Conservation (phyloP, 2,888 invertebrate genomes). For the Halictus ligatus region DNA sequence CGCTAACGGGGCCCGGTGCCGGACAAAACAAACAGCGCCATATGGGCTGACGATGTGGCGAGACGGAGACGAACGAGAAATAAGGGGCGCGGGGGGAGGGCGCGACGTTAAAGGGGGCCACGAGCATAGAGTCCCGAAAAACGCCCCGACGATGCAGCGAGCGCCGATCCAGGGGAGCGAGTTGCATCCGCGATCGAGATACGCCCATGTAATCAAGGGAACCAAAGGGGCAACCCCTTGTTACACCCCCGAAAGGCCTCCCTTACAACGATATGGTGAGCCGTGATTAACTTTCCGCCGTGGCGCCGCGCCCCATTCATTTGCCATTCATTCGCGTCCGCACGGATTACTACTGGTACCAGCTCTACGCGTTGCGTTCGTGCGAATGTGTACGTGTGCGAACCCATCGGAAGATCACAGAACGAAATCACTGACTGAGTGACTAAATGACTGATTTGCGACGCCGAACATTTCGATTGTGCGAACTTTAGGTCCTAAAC, state of each 20-base stretch:
- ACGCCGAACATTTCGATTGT: conserved; percentile 26
- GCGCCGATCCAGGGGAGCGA: conserved; percentile 56
- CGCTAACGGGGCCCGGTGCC: conserved; percentile 75
- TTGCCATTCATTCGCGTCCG: conserved; percentile 84
- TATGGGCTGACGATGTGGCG: conserved; percentile 75
- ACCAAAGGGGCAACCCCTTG: conserved; percentile 72
- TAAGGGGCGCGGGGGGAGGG: neutral
- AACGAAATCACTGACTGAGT: conserved; percentile 59
- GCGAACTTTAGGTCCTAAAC: conserved; percentile 22
- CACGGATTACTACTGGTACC: conserved; percentile 78
- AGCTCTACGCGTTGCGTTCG: neutral
- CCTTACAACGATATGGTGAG: conserved; percentile 80
- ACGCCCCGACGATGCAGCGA: conserved; percentile 43
- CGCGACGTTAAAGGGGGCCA: neutral
- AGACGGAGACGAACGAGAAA: conserved; percentile 57
- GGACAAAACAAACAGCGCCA: conserved; percentile 81
- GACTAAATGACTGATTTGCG: conserved; percentile 49
- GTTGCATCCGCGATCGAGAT: conserved; percentile 74
- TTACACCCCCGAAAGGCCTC: conserved; percentile 69
- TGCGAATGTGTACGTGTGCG: conserved; percentile 1
- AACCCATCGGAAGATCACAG: conserved; percentile 52
- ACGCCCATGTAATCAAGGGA: conserved; percentile 84
- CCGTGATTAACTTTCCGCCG: conserved; percentile 84
- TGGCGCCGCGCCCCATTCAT: conserved; percentile 82
- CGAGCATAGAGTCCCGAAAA: conserved; percentile 40